A percentile compares a stretch with the other conserved stretches of the same genome.
Conservation (phyloP, 2,888 invertebrate species). For the Trichacis sp. region DNA sequence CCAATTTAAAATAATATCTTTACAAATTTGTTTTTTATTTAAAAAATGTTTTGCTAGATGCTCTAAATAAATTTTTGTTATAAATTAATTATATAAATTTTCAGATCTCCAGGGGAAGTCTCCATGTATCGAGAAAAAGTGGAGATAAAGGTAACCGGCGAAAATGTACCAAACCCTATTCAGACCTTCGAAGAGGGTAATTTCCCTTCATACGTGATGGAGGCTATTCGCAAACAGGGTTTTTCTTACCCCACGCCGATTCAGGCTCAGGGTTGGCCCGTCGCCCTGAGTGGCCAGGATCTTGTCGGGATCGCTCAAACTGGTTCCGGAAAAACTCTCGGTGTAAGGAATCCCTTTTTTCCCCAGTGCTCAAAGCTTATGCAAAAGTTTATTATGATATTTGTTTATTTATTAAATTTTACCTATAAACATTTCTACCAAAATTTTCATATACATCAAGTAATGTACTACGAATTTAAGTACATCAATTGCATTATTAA, state of each 20-base stretch:
- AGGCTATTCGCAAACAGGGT: conserved; percentile 68
- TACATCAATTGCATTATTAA: no score
- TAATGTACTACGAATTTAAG: no score
- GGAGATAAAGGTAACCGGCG: conserved; percentile 64
- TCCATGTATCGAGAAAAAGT: conserved; percentile 53
- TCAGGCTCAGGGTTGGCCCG: conserved; percentile 78
- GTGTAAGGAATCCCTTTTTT: conserved; percentile 52
- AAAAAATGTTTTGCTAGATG: no score
- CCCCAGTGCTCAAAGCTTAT: not conserved
- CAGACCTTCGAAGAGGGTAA: conserved; percentile 52
- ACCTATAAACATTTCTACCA: no score
- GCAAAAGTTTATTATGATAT: no score
- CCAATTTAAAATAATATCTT: no score
- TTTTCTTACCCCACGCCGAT: conserved; percentile 75
- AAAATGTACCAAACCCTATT: conserved; percentile 50
- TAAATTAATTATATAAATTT: no score
- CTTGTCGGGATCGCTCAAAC: conserved; percentile 78
- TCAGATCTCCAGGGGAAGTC: conserved; percentile 60
- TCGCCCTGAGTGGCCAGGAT: conserved; percentile 75
- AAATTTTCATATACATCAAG: no score
- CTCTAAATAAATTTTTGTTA: no score
- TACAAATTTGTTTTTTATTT: no score
- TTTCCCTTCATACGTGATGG: conserved; percentile 53
- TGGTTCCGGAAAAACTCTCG: conserved; percentile 73
- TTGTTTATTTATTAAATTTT: no score